phyloP scores from a whole-genome alignment of 2,113 vertebrate genomes.

The Vicugna pacos region DNA sequence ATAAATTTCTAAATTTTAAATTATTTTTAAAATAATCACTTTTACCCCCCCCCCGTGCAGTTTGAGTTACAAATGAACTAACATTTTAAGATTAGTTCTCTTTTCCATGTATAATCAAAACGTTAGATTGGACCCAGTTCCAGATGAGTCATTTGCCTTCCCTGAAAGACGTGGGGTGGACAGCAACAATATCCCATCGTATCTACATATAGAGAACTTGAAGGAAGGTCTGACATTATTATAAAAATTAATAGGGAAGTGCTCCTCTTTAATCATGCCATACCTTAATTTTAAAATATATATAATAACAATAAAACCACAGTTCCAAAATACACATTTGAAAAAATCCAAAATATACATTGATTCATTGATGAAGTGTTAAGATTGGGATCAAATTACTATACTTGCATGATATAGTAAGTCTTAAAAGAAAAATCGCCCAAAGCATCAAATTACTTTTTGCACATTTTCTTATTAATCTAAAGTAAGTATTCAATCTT shows the following conservation, averaged over 20 bases:
- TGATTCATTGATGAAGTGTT: neutral
- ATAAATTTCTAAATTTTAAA: neutral
- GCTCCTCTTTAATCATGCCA: neutral
- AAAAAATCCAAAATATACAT: neutral
- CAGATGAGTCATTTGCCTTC: neutral
- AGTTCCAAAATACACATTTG: neutral
- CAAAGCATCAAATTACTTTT: conserved; percentile 22
- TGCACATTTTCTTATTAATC: neutral
- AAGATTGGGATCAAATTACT: neutral
- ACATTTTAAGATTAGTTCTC: neutral
- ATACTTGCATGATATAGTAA: neutral
- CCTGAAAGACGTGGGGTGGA: neutral
- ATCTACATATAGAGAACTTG: neutral
- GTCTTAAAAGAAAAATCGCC: neutral
- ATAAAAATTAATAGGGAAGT: neutral
- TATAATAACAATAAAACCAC: neutral
- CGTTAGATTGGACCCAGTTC: neutral
- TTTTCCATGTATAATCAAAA: neutral
- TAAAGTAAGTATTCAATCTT: neutral
- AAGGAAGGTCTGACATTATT: neutral
- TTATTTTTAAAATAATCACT: neutral
- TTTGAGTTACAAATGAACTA: neutral
- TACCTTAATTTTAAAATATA: neutral
- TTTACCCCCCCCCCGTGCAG: neutral
- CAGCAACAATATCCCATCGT: neutral